Base-by-base conservation (phyloP, 2,797 vertebrate genomes). In the Scomberomorus guttatus region DNA sequence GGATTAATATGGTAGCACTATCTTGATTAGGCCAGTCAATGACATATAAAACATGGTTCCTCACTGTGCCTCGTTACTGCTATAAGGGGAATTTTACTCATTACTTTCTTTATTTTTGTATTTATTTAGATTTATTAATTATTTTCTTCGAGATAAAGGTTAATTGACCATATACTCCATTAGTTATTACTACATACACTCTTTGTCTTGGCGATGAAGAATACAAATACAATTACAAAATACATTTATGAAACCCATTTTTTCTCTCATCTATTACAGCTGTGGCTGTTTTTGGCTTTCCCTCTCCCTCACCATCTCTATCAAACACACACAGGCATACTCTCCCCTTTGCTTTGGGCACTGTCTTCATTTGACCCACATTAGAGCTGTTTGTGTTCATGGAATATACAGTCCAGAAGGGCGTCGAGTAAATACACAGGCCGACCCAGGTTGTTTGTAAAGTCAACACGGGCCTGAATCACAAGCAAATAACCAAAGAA, bases 1-100 rank as follows among this genome's bases (percentile, higher is more conserved):
- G 34, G 76, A 87, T 87, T 84, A 77, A 80, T 87, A 81, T 64
- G 59, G 54, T 37, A 85, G 75, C 77, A 76, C 51, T 64, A 83
- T 77, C 62, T 76, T 87, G 79, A 90, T 85, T 81, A 78, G 72
- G 63, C 44, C 55, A 24, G 65, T 77, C 59, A n/a, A 80, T 78
- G 69, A 61, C 51, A 80, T 57, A 70, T 79, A 72, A 85, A 81
- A 74, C 62, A 22, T 11, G 2, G 54, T 57, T 54, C 39, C n/a
- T 44, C 17, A 74, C 25, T 17, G 15, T 27, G 62, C 1, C 0
- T 54, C 10, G 55, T 29, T 12, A 18, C 20, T 68, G 11, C 34
- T 46, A 20, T 11, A 5, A 1, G 10, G 24, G 17, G 4, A 10
- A 15, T 37, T 72, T 34, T 11, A 56, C 24, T 18, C 12, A 24